Base-by-base conservation (phyloP, 2,888 invertebrate species). In the Molorchus minor region DNA sequence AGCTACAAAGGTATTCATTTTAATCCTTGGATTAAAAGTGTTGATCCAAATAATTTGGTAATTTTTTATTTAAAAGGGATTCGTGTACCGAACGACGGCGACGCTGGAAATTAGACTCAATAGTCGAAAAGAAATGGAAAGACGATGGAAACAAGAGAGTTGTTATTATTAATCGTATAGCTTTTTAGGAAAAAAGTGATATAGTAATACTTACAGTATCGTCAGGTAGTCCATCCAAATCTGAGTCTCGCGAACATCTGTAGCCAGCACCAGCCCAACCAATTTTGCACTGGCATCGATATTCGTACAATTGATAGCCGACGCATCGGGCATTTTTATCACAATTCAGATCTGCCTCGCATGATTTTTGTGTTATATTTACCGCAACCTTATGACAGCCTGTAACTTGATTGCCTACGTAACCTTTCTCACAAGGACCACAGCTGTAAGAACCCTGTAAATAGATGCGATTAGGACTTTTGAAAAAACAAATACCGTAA, bases 261-360 rank as follows among this genome's bases (percentile, higher is more conserved):
- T 85, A 83, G 0, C 97, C 97, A 77, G 95, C 90, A 8, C 97
- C 97, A 0, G 96, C 94, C 88, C 89, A 96, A 0, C 96, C 97
- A 3, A 92, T 87, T 76, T 88, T 86, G 71, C 93, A 94, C 84
- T 81, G 83, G 66, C 86, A 87, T 3, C 7, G 7, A 25, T 25
- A 5, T 5, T 7, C 7, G 25, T 25, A 3, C 25, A 5, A 7
- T 16, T 40, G 5, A 7, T 7, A 33, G 5, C 33, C 2, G 3
- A 33, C n/a, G n/a, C 33, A 33, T 3, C n/a, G 3, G 33, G 33
- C 33, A n/a, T 33, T 10, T 25, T 25, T 25, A 7, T 25, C 25
- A 25, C 25, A 25, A 25, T 25, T 5, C 4, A 3, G 25, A 3
- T 7, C 25, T 5, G 3, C 25, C 3, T 2, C n/a, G 33, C 33